Evolutionary conservation across 2,113 vertebrate genomes (phyloP).

Genomic region (Passer domesticus): DNA sequence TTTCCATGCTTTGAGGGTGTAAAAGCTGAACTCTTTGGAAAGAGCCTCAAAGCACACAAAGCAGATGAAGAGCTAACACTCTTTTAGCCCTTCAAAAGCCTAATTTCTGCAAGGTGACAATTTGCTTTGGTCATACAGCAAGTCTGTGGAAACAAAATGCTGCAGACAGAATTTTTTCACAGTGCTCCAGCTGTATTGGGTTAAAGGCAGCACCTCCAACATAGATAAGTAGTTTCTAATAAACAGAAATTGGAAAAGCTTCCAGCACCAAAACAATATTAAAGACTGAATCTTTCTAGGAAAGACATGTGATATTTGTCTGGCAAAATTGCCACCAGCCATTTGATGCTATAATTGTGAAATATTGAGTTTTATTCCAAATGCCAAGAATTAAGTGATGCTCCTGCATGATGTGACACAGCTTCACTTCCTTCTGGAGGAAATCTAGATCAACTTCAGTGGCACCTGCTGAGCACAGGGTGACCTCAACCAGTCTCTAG

Average conservation of each 20-base stretch:
- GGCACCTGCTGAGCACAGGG: background rate
- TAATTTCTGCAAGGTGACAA: background rate
- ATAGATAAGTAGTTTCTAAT: background rate
- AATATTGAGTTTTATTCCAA: constrained; percentile 29
- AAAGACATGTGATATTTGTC: constrained; percentile 40
- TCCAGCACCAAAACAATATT: constrained; percentile 28
- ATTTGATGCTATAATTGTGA: background rate
- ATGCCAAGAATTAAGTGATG: background rate
- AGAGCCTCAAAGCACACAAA: background rate
- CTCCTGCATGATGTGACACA: background rate
- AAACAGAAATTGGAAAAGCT: constrained; percentile 44
- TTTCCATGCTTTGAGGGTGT: background rate
- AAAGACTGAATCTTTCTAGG: constrained; percentile 47
- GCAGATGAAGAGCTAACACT: background rate
- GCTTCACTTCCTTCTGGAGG: background rate
- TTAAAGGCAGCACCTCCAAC: constrained; percentile 16
- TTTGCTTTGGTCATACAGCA: background rate
- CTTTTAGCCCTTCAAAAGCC: background rate
- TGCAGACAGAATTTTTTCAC: background rate
- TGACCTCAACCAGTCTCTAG: background rate
- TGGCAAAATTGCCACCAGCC: constrained; percentile 21
- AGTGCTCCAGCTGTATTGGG: constrained; percentile 3
- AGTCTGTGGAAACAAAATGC: background rate
- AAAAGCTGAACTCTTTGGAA: background rate
- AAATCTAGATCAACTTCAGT: background rate